phyloP scores from a whole-genome alignment of 2,797 vertebrate genomes.

The Carapus acus region DNA sequence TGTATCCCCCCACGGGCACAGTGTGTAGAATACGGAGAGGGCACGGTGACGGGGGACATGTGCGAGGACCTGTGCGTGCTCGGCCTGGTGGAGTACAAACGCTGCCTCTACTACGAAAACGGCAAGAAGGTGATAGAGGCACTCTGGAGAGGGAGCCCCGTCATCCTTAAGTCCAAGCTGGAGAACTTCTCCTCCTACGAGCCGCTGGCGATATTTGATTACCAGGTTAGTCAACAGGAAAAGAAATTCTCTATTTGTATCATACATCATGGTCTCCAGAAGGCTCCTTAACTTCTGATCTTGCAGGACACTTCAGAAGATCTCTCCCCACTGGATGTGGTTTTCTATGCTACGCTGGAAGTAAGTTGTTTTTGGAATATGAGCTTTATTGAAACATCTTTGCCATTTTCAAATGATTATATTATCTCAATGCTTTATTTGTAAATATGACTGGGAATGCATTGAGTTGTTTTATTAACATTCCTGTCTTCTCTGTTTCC shows the following conservation, averaged over 20 bases:
- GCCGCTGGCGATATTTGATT: conserved; percentile 75
- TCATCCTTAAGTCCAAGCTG: conserved; percentile 90
- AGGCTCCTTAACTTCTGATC: not conserved
- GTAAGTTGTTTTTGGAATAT: too few relatives aligned
- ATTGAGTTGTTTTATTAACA: too few relatives aligned
- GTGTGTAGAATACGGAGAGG: conserved; percentile 83
- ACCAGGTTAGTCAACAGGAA: conserved; percentile 55
- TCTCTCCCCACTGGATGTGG: conserved; percentile 79
- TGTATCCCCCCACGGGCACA: conserved; percentile 44
- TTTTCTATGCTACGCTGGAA: conserved; percentile 84
- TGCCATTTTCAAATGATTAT: too few relatives aligned
- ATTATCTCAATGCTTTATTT: too few relatives aligned
- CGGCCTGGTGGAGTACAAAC: conserved; percentile 79
- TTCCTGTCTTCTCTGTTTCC: not conserved
- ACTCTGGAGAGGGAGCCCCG: conserved; percentile 79
- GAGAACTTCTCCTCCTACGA: conserved; percentile 89
- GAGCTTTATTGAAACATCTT: too few relatives aligned
- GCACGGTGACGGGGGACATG: conserved; percentile 81
- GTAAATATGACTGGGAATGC: too few relatives aligned
- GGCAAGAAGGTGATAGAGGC: conserved; percentile 96
- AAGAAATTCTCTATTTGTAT: too few relatives aligned
- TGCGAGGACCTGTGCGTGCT: conserved; percentile 88
- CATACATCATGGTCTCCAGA: not conserved
- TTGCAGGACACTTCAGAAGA: conserved; percentile 63
- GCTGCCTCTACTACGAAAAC: conserved; percentile 88